A percentile compares a stretch with the other conserved stretches of the same genome.
Conservation (phyloP, 2,888 invertebrate genomes). For the Ormyrus labotus region DNA sequence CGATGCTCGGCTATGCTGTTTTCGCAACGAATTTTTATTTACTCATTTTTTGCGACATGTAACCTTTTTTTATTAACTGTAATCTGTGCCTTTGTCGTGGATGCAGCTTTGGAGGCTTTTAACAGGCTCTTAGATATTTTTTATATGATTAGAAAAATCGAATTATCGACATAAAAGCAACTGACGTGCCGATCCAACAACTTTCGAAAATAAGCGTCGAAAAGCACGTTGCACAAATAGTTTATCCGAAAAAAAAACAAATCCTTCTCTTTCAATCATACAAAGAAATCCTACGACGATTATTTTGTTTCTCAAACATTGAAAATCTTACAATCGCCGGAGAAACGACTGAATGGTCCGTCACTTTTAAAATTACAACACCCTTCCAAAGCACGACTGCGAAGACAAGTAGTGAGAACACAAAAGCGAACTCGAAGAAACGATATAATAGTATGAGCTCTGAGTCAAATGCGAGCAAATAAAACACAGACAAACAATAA, state of each 20-base stretch:
- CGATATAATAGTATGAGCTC: constrained; percentile 36
- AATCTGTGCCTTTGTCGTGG: constrained; percentile 38
- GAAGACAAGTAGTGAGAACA: constrained; percentile 9
- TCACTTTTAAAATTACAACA: neutral
- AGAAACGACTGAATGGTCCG: neutral
- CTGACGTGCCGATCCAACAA: constrained; percentile 25
- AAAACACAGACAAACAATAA: constrained; percentile 10
- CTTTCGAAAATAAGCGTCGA: constrained; percentile 33
- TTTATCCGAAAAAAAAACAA: constrained; percentile 2
- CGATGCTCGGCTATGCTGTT: constrained; percentile 30
- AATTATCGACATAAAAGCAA: neutral
- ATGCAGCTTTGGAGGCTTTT: constrained; percentile 47
- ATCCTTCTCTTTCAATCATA: neutral
- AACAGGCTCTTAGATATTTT: constrained; percentile 33
- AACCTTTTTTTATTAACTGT: constrained; percentile 14
- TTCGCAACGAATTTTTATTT: constrained; percentile 5
- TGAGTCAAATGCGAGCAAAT: neutral
- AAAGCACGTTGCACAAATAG: neutral
- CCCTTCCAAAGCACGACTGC: neutral
- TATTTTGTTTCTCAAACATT: too few relatives aligned
- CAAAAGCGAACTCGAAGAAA: constrained; percentile 57
- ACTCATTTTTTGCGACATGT: constrained; percentile 12
- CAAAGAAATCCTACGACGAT: too few relatives aligned
- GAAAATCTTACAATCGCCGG: too few relatives aligned
- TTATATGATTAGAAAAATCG: constrained; percentile 1